These are phyloP conservation scores for Enteromius paludinosus DNA, from an alignment of 2,797 vertebrate species.

Conservation along the genomic window DNA sequence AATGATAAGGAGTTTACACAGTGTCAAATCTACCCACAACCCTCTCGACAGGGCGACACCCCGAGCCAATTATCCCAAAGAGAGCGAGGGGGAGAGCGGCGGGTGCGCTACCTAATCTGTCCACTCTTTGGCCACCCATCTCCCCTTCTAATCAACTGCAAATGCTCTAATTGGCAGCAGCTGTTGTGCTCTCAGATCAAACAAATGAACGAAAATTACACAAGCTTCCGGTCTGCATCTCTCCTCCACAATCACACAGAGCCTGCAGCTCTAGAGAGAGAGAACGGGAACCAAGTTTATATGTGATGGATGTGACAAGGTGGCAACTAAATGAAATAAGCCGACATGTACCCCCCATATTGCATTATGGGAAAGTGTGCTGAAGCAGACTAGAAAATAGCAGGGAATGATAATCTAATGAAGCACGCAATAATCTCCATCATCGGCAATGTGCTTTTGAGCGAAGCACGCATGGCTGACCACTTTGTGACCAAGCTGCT, in stretches of 20 bases:
- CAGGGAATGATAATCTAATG: slow-evolving; percentile 1
- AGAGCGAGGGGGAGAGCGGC: slow-evolving; percentile 46
- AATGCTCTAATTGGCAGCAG: slow-evolving; percentile 85
- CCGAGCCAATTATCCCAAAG: slow-evolving; percentile 49
- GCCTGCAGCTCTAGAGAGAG: slow-evolving; percentile 35
- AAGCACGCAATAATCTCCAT: background rate
- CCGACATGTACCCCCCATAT: background rate
- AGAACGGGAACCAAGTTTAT: background rate
- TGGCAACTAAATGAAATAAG: slow-evolving; percentile 13
- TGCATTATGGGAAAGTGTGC: slow-evolving; percentile 41
- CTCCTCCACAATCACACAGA: slow-evolving; percentile 52
- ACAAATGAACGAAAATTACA: slow-evolving; percentile 76
- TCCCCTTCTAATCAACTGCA: slow-evolving; percentile 81
- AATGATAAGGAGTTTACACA: slow-evolving; percentile 38
- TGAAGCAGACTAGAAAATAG: slow-evolving; percentile 1
- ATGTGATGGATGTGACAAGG: slow-evolving; percentile 11
- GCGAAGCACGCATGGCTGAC: slow-evolving; percentile 32
- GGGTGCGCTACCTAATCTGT: slow-evolving; percentile 66
- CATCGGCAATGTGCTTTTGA: background rate
- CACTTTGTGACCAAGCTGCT: slow-evolving; percentile 23
- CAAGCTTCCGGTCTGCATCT: slow-evolving; percentile 74
- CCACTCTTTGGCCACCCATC: slow-evolving; percentile 65
- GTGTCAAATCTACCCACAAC: slow-evolving; percentile 19
- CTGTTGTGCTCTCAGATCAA: slow-evolving; percentile 80
- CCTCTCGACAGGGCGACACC: slow-evolving; percentile 43